Percentiles rank a stretch among this genome's conserved stretches.
Conservation (phyloP, 2,113 vertebrate genomes). For the Ammospiza nelsoni region DNA sequence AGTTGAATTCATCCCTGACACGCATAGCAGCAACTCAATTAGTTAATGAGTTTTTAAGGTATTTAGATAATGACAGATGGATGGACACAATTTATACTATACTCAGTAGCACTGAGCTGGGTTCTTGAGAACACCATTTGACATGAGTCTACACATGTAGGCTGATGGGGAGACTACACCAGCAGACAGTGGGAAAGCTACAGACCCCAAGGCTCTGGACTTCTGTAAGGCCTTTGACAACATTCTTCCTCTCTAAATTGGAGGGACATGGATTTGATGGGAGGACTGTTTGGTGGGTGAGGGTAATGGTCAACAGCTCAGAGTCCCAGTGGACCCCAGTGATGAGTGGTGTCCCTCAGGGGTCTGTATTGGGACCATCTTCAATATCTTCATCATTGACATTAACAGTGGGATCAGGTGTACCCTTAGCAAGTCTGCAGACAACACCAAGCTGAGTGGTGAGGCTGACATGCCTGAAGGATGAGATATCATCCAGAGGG, state of each 20-base stretch:
- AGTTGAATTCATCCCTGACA: background rate
- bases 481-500: background rate
- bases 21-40: background rate
- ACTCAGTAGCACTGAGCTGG: background rate
- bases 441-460: background rate
- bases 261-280: background rate
- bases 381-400: background rate
- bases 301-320: background rate
- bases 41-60: background rate
- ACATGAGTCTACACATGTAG: background rate
- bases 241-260: background rate
- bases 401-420: rapidly evolving
- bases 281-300: background rate
- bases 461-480: background rate
- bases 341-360: background rate
- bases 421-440: background rate
- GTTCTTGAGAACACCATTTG: background rate
- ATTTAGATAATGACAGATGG: background rate
- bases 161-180: background rate
- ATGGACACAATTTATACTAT: background rate
- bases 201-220: background rate
- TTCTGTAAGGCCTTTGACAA: background rate
- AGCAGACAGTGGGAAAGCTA: background rate
- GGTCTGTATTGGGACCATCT: background rate
- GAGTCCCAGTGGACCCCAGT: too few species aligned